Evolutionary conservation across 2,113 vertebrate genomes (phyloP), one percentile per base, ranked within the genome.

Genomic region (Corythornis madagascariensis): DNA sequence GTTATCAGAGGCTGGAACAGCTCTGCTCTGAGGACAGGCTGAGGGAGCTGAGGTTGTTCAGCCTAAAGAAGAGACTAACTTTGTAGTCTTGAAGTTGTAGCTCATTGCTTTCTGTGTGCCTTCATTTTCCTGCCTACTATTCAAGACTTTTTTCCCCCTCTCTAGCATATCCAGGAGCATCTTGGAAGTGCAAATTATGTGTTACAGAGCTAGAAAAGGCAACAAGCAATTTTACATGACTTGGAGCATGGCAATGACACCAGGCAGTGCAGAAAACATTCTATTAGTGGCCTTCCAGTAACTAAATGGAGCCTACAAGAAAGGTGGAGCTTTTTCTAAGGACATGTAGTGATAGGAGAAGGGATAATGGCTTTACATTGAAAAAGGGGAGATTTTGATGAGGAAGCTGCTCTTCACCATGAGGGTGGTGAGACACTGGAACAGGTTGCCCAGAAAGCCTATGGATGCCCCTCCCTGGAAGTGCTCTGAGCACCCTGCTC

Each of bases 211-310:
- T 65, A 60, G 35, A 84, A 78, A 83, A 78, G 4, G 35, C 24
- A 29, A 81, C 16, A 1, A 1, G 0, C 7, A 71, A 29, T 60
- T 89, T 52, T 67, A 52, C 9, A 2, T 15, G 20, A 33, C 9
- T 74, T 38, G 24, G 10, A 73, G 7, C 12, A 63, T 3, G 24
- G 47, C 6, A 71, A 71, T 24, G 29, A 67, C 43, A 84, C 13
- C 14, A 43, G 17, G 22, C 33, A 64, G 18, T 8, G 26, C 14
- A 24, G 29, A 11, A 21, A 80, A 43, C 4, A 2, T 29, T 53
- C 11, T 16, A 0, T 43, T 64, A 80, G 10, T 5, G 24, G 11
- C 38, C 38, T 42, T 42, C 17, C 25, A 42, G 12, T 64, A 64
- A 11, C 16, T 64, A 64, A 29, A 64, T 25, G 17, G 38, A 7